Base-by-base conservation (phyloP, 2,797 vertebrate genomes). In the Gambusia yucatana region DNA sequence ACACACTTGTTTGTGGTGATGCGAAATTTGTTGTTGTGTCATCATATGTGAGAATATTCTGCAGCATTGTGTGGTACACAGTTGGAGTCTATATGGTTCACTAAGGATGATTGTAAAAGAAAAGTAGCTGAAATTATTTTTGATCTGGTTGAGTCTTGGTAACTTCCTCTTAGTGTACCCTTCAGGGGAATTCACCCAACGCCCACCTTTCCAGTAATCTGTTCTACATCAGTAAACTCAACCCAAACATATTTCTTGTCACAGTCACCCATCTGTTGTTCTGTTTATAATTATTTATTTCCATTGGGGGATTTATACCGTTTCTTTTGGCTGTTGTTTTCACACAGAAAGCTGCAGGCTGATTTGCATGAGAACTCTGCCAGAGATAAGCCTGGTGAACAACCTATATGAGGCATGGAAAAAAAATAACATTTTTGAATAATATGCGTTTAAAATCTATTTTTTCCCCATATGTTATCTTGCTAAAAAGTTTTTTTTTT, bases 121-220 rank as follows among this genome's bases (percentile, higher is more conserved):
- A 76, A 82, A 80, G 39, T 13, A 1, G 6, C 5, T 47, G 67
- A 75, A 76, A 67, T 1, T 48, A 22, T 14, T 30, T 46, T 17
- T 2, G 14, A 63, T 73, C 30, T 74, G 67, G 47, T 30, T 16
- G 74, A 20, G 46, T 55, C 76, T 76, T 3, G n/a, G 76, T n/a
- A 61, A 77, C 74, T 88, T 86, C 81, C 71, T 81, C 67, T 63
- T 17, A 33, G 28, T 72, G 78, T 73, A 82, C 83, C 76, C 57
- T 80, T 73, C 33, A 71, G 86, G 90, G 90, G 88, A 91, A 87
- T 86, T 88, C 76, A 89, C 87, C 75, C 25, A 1, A 61, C 88
- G 16, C 88, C 85, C 90, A 92, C 92, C 84, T 72, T 87, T 85
- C 77, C 77, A 4, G 52, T 72, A 91, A 87, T 74, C 87, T 86